Conservation (phyloP, 2,797 vertebrate species). For the Balearica regulorum region DNA sequence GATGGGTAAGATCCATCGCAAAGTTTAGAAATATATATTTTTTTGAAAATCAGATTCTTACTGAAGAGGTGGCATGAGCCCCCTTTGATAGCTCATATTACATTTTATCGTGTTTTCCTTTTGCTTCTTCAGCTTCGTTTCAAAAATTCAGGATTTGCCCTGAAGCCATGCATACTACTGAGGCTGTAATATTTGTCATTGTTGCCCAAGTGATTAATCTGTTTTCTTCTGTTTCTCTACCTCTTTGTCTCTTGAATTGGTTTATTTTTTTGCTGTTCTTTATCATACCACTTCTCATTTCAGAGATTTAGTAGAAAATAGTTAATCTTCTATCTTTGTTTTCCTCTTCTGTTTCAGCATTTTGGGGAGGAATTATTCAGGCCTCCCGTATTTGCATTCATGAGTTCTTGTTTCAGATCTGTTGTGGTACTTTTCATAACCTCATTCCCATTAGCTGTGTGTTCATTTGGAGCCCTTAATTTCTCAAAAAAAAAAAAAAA, state of each 20-base stretch:
- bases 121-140: not conserved
- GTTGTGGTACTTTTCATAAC: not conserved
- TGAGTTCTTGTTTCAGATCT: not conserved
- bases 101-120: not conserved
- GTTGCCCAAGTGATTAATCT: not conserved
- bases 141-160: not conserved
- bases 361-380: not conserved
- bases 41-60: not conserved
- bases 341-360: not conserved
- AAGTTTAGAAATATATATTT: not conserved
- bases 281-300: not conserved
- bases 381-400: not conserved
- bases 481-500: not conserved
- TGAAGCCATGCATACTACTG: not conserved
- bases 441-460: not conserved
- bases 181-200: not conserved
- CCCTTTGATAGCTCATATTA: not conserved
- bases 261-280: not conserved
- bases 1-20: not conserved
- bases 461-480: not conserved
- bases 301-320: not conserved
- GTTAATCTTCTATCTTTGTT: not conserved
- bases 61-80: not conserved
- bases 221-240: not conserved
- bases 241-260: not conserved